Evolutionary conservation across 2,113 vertebrate genomes (phyloP).

Genomic region (Coryphaenoides rupestris): DNA sequence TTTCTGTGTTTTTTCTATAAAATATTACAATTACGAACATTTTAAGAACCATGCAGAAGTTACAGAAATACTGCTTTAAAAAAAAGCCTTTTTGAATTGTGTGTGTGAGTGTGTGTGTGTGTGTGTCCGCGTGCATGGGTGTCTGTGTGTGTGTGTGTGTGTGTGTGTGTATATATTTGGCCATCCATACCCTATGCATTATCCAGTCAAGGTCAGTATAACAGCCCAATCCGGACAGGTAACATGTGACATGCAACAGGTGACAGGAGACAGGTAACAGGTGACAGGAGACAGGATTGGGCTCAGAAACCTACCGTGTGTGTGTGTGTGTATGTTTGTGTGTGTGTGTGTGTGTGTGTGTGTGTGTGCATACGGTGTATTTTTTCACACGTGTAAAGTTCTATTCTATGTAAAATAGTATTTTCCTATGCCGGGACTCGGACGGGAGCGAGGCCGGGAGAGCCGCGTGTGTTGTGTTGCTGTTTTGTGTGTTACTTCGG

Average conservation of each 20-base stretch:
- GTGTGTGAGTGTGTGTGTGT: no score
- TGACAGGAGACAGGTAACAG: background rate
- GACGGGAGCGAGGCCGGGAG: constrained; percentile 17
- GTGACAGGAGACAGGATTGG: constrained; percentile 27
- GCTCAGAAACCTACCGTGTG: constrained; percentile 44
- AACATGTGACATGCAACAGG: no score
- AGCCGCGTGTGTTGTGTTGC: constrained; percentile 37
- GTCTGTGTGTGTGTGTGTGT: no score
- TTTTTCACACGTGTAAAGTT: constrained; percentile 88
- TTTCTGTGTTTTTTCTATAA: no score
- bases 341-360: constrained; percentile 75
- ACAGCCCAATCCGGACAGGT: constrained; percentile 50
- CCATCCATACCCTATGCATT: constrained; percentile 59
- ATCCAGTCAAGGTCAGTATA: constrained; percentile 55
- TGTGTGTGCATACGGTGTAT: constrained; percentile 34
- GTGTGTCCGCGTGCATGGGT: no score
- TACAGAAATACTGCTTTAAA: no score
- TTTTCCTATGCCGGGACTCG: constrained; percentile 88
- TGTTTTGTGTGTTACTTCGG: constrained; percentile 27
- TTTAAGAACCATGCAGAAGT: no score
- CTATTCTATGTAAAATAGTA: constrained; percentile 93
- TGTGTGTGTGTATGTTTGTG: constrained; percentile 52
- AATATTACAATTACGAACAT: no score
- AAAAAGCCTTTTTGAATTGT: no score
- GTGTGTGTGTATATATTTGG: no score